Percentiles rank a stretch among this genome's conserved stretches.
phyloP scores from a whole-genome alignment of 2,888 invertebrate species.

The Leptarthrus brevirostris region DNA sequence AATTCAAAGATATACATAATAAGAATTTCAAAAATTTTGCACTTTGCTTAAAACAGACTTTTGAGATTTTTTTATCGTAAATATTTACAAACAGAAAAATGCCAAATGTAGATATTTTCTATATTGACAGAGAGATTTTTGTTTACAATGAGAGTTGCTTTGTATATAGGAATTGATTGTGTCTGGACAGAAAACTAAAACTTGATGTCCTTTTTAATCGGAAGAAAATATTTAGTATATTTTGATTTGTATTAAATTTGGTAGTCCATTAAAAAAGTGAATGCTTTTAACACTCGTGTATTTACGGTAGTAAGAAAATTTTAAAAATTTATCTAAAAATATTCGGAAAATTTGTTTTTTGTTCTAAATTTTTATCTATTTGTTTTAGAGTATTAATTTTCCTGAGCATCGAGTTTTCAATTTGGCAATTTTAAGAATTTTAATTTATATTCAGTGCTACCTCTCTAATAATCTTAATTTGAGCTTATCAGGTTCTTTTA shows the following conservation, averaged over 20 bases:
- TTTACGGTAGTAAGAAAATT: conserved; percentile 30
- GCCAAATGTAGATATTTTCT: background rate
- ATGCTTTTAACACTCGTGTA: no score
- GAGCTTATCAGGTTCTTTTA: background rate
- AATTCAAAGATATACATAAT: conserved; percentile 42
- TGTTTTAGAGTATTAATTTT: conserved; percentile 36
- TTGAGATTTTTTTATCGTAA: conserved; percentile 12
- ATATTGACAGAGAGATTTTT: conserved; percentile 9
- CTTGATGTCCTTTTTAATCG: no score
- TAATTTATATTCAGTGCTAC: conserved; percentile 14
- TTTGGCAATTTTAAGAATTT: conserved; percentile 21
- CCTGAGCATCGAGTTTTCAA: conserved; percentile 39
- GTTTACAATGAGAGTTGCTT: background rate
- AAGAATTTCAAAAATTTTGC: conserved; percentile 17
- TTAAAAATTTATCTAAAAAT: conserved; percentile 49
- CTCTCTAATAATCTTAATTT: background rate
- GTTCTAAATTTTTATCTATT: conserved; percentile 16
- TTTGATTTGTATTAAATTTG: no score
- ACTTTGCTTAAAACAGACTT: conserved; percentile 42
- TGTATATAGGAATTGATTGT: background rate
- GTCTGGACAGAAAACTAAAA: no score
- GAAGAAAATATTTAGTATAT: no score
- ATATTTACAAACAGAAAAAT: conserved; percentile 42
- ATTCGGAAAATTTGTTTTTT: conserved; percentile 22
- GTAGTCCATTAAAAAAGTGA: no score